Base-by-base conservation (phyloP, 2,113 vertebrate species). In the Tiliqua scincoides region DNA sequence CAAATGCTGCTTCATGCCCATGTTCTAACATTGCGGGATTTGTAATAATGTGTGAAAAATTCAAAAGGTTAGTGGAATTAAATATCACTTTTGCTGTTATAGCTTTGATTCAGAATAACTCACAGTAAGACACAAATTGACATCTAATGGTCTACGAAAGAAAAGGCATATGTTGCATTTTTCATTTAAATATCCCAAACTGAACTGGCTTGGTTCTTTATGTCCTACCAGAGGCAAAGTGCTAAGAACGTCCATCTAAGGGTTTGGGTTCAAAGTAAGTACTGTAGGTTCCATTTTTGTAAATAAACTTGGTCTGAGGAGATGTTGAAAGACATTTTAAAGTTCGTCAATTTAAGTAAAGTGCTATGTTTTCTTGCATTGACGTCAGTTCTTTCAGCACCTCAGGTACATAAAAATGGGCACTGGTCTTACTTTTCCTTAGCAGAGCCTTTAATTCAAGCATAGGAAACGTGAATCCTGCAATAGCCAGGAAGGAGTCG, bases 1-100 rank as follows among this genome's bases (percentile, higher is more conserved):
- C 6, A 65, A 79, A 62, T 86, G 80, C 43, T 52, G 61, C 79
- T 83, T 75, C 75, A 74, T 79, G 10, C 40, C 30, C 43, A 20
- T 86, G 68, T 79, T 86, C 73, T 77, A 86, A 59, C 67, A 48
- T 43, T 12, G 61, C 35, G 73, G 61, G 67, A 61, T 83, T 89
- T 73, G 40, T 61, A 83, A 78, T 79, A 84, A 77, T 63, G 54
- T 80, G 32, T 35, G 27, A n/a, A 81, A 84, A 91, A 88, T 79
- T 74, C 0, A 18, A 80, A n/a, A 83, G 63, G 72, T 87, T 83
- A 90, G 73, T 68, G 77, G 52, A 90, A 73, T 84, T 84, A 85
- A 84, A 83, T 85, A 21, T 27, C 21, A 81, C 21, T 59, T 84
- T 86, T 85, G 27, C 54, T 23, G 68, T 73, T 86, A 71, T 71